Conservation (phyloP, 2,797 vertebrate genomes). For the Cirrhinus molitorella region DNA sequence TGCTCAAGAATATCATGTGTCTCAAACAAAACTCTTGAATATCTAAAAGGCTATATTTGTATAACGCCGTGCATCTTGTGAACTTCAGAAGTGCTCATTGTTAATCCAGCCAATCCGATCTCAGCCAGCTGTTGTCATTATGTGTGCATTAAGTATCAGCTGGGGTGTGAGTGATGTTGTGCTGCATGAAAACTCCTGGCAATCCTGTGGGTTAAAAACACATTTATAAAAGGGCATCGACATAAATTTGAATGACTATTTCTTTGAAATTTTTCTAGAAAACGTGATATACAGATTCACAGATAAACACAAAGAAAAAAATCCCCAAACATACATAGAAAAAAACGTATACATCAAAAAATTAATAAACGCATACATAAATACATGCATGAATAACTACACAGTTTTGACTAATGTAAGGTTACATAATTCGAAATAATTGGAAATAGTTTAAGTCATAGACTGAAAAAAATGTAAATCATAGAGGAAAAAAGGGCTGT, state of each 20-base stretch:
- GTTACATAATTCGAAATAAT: neutral
- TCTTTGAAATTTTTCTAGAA: no score
- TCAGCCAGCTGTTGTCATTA: neutral
- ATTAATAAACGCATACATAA: no score
- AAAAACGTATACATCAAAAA: neutral
- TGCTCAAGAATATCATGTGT: conserved; percentile 6
- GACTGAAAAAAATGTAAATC: neutral
- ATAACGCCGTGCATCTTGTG: neutral
- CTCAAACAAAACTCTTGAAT: neutral
- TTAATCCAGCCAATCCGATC: neutral
- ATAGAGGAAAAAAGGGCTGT: neutral
- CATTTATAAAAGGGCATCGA: neutral
- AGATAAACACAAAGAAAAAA: neutral
- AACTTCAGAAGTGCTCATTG: neutral
- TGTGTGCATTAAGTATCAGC: neutral
- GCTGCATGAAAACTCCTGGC: neutral
- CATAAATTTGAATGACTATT: neutral
- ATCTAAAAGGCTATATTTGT: neutral
- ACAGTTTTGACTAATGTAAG: neutral
- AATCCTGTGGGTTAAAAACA: neutral
- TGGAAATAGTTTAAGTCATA: neutral
- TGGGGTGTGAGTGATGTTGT: neutral
- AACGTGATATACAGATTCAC: neutral
- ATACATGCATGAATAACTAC: neutral
- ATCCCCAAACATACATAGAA: neutral